These are phyloP conservation scores for Bos javanicus DNA, from an alignment of 2,113 vertebrate genomes.

Conservation along the genomic window DNA sequence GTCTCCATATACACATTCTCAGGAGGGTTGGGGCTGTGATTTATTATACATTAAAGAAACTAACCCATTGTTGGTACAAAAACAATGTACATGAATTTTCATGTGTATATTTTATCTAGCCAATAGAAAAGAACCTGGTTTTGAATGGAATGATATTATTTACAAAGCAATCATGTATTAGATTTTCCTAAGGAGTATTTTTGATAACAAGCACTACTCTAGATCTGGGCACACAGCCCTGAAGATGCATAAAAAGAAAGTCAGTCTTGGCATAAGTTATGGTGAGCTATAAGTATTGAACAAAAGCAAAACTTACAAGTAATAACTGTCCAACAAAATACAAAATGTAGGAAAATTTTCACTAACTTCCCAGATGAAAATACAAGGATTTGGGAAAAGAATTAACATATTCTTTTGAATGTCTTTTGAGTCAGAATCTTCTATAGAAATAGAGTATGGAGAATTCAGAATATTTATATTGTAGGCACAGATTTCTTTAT, in stretches of 20 bases:
- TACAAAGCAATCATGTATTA: constrained; percentile 43
- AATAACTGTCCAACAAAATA: constrained; percentile 48
- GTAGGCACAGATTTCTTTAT: neutral
- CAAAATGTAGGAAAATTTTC: constrained; percentile 32
- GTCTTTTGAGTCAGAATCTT: neutral
- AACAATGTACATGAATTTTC: neutral
- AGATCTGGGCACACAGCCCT: constrained; percentile 70
- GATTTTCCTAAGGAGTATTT: constrained; percentile 26
- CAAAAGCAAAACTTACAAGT: constrained; percentile 66
- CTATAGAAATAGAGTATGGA: neutral
- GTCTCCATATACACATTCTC: neutral
- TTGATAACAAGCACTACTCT: constrained; percentile 44
- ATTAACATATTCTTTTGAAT: neutral
- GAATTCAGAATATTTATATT: neutral
- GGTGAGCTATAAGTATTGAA: constrained; percentile 65
- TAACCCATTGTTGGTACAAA: neutral
- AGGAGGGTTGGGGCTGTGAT: neutral
- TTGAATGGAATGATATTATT: constrained; percentile 31
- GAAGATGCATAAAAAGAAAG: constrained; percentile 70
- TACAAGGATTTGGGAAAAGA: neutral
- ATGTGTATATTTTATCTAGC: constrained; percentile 14
- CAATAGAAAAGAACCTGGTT: constrained; percentile 24
- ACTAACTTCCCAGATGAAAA: neutral
- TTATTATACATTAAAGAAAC: constrained; percentile 5
- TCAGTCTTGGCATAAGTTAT: constrained; percentile 66